phyloP scores from a whole-genome alignment of 2,888 invertebrate species.

The Mythimna lalbum region DNA sequence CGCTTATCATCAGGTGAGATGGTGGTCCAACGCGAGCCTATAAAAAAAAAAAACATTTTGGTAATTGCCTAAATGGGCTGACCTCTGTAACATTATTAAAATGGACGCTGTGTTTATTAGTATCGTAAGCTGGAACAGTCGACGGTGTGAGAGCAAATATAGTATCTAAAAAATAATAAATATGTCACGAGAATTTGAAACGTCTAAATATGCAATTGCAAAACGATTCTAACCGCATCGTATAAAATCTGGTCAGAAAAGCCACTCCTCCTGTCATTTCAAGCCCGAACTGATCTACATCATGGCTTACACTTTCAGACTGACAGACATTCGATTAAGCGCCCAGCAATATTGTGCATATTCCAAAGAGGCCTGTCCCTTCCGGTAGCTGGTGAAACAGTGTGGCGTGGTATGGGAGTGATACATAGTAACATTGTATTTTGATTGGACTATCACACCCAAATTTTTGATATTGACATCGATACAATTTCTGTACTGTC shows the following conservation, averaged over 20 bases:
- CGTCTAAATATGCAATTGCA: not conserved
- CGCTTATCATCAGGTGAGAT: too few relatives aligned
- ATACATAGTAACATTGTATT: slow-evolving; percentile 10
- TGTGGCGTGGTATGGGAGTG: not conserved
- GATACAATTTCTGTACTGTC: not conserved
- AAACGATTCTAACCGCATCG: not conserved
- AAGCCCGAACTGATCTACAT: slow-evolving; percentile 21
- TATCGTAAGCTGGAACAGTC: too few relatives aligned
- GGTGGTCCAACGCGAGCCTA: too few relatives aligned
- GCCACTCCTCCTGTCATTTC: not conserved
- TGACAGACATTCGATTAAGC: slow-evolving; percentile 47
- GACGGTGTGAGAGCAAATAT: too few relatives aligned
- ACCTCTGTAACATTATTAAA: too few relatives aligned
- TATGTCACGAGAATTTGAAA: not conserved
- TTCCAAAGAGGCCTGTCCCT: slow-evolving; percentile 15
- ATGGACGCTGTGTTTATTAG: too few relatives aligned
- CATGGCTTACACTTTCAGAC: slow-evolving; percentile 32
- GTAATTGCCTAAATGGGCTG: too few relatives aligned
- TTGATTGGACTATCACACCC: not conserved
- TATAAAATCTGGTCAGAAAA: slow-evolving; percentile 14
- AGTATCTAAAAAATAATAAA: too few relatives aligned
- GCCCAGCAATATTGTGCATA: slow-evolving; percentile 37
- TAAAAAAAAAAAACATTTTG: too few relatives aligned
- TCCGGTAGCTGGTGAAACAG: slow-evolving; percentile 20
- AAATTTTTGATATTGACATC: slow-evolving; percentile 10